These are phyloP conservation scores for Melieria omissa DNA, from an alignment of 2,888 invertebrate genomes.

Conservation along the genomic window DNA sequence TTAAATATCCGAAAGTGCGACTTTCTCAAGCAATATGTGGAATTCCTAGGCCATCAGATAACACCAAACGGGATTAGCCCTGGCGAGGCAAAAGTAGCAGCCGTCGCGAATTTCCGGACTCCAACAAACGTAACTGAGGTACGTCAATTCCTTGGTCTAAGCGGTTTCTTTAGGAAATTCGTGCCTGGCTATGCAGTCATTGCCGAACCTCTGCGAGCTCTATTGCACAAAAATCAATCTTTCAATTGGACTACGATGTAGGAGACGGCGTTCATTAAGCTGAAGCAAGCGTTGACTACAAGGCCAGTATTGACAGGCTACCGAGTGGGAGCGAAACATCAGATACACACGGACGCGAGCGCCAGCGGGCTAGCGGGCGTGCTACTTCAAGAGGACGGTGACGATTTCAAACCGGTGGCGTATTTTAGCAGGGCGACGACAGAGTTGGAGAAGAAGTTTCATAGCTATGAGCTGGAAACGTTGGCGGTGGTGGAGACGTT, in stretches of 20 bases:
- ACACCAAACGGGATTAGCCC: slow-evolving; percentile 35
- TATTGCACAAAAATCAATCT: slow-evolving; percentile 24
- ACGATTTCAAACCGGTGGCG: slow-evolving; percentile 25
- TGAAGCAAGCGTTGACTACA: slow-evolving; percentile 21
- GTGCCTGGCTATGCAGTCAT: slow-evolving; percentile 33
- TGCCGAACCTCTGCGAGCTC: slow-evolving; percentile 28
- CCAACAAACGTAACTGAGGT: slow-evolving; percentile 27
- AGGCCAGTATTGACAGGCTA: slow-evolving; percentile 34
- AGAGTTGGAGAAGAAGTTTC: slow-evolving; percentile 42
- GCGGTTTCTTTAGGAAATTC: slow-evolving; percentile 39
- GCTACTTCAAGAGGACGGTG: slow-evolving; percentile 31
- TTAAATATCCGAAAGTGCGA: slow-evolving; percentile 40
- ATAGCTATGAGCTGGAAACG: slow-evolving; percentile 55
- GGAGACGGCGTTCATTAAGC: slow-evolving; percentile 21
- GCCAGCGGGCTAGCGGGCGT: slow-evolving; percentile 32
- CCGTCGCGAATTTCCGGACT: slow-evolving; percentile 31
- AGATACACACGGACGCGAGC: slow-evolving; percentile 41
- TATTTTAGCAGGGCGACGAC: slow-evolving; percentile 1
- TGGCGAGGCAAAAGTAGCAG: slow-evolving; percentile 30
- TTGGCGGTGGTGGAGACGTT: slow-evolving; percentile 40
- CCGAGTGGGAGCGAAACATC: slow-evolving; percentile 29
- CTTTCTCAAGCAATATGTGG: slow-evolving; percentile 33
- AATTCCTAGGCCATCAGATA: slow-evolving; percentile 28
- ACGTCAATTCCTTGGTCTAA: slow-evolving; percentile 38
- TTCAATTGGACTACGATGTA: slow-evolving; percentile 9